phyloP scores from a whole-genome alignment of 2,888 invertebrate species.

The Hyposoter didymator region DNA sequence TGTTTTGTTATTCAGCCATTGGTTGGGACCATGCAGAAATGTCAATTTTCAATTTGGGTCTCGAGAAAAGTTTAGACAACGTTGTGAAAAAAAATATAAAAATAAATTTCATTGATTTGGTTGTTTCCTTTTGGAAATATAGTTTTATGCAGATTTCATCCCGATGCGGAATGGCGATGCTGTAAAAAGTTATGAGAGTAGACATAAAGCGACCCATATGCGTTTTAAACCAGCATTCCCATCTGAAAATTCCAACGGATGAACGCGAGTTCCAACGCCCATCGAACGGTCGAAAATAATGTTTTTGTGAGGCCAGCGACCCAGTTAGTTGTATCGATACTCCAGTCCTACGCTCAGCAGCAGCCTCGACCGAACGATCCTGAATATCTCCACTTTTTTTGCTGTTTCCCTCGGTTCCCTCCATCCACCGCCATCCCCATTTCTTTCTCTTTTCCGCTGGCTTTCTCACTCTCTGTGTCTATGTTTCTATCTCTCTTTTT shows the following conservation, averaged over 20 bases:
- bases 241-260: constrained; percentile 51
- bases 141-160: neutral
- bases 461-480: constrained; percentile 18
- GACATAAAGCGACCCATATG: neutral
- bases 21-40: neutral
- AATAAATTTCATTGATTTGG: neutral
- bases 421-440: constrained; percentile 20
- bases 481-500: constrained; percentile 11
- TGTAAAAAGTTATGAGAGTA: neutral
- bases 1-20: neutral
- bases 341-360: constrained; percentile 45
- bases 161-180: neutral
- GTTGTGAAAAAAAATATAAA: neutral
- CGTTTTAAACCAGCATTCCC: constrained; percentile 4
- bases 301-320: constrained; percentile 64
- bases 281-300: constrained; percentile 64
- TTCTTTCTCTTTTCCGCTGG: constrained; percentile 22
- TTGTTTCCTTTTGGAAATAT: neutral
- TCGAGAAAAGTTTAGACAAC: neutral
- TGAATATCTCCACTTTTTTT: constrained; percentile 46
- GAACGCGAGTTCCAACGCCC: constrained; percentile 46
- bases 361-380: constrained; percentile 49
- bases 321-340: constrained; percentile 67
- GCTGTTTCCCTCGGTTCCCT: constrained; percentile 16
- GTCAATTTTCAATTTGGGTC: neutral